These are phyloP conservation scores for Argyresthia albistria DNA, from an alignment of 2,888 invertebrate species.

Conservation along the genomic window DNA sequence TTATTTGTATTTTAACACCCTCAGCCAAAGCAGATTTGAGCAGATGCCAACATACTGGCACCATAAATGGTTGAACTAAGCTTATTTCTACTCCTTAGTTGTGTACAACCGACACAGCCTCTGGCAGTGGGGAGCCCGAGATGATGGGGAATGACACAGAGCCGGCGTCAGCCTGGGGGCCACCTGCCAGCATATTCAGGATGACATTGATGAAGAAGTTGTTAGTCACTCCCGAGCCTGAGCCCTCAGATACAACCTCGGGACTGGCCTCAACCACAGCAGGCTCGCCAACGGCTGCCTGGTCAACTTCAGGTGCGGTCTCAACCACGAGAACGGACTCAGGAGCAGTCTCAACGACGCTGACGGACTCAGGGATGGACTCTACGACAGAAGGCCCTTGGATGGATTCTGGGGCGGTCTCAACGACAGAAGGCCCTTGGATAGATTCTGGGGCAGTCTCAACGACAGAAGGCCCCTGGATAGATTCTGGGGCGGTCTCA, in stretches of 20 bases:
- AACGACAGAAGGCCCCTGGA: slow-evolving; percentile 4
- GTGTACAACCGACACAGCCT: no score
- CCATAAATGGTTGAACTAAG: no score
- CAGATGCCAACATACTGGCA: no score
- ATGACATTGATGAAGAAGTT: no score
- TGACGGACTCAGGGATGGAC: not conserved
- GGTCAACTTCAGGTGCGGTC: slow-evolving; percentile 12
- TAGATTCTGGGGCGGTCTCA: slow-evolving; percentile 13
- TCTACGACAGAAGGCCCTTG: not conserved
- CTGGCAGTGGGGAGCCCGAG: no score
- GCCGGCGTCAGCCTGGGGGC: no score
- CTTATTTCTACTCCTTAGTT: no score
- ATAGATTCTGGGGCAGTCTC: not conserved
- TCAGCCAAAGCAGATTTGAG: no score
- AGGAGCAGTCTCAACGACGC: slow-evolving; percentile 6
- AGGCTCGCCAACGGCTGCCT: slow-evolving; percentile 10
- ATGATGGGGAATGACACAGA: no score
- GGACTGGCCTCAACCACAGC: not conserved
- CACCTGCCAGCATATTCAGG: no score
- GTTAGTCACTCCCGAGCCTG: no score
- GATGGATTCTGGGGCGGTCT: not conserved
- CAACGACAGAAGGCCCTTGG: not conserved
- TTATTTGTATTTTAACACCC: no score
- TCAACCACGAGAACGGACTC: slow-evolving; percentile 8
- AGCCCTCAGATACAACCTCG: slow-evolving; percentile 1